Conservation (phyloP, 2,888 invertebrate genomes). For the Trissonchulus sp. region DNA sequence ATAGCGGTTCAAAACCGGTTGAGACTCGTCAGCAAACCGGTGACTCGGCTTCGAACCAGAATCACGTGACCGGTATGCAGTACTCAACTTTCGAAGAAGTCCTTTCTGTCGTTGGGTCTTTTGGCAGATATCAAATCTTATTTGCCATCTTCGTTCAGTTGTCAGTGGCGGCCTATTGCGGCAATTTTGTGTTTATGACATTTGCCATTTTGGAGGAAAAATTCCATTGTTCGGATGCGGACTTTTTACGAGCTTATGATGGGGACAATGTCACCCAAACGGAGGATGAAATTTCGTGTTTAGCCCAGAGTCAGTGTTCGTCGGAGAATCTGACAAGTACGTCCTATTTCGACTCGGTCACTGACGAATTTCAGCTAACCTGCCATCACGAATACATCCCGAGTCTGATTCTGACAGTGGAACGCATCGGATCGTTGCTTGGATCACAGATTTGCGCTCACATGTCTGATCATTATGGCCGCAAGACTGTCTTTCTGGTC, state of each 20-base stretch:
- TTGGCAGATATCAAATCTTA: slow-evolving; percentile 24
- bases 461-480: slow-evolving; percentile 23
- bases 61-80: too few relatives aligned
- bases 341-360: not conserved
- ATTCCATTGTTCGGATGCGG: not conserved
- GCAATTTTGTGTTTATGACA: slow-evolving; percentile 30
- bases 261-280: not conserved
- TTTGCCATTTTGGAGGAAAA: slow-evolving; percentile 24
- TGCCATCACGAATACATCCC: slow-evolving; percentile 27
- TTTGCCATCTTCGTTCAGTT: slow-evolving; percentile 21
- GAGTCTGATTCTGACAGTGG: slow-evolving; percentile 21
- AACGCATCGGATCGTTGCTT: slow-evolving; percentile 21
- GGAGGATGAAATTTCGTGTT: not conserved
- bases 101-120: slow-evolving; percentile 17
- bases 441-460: slow-evolving; percentile 17
- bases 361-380: slow-evolving; percentile 28
- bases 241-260: too few relatives aligned
- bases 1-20: too few relatives aligned
- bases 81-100: slow-evolving; percentile 24
- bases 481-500: slow-evolving; percentile 33
- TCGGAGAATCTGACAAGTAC: not conserved
- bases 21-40: too few relatives aligned
- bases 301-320: not conserved
- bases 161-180: slow-evolving; percentile 11
- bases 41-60: too few relatives aligned